A percentile compares a stretch with the other conserved stretches of the same genome.
These are phyloP conservation scores for Scopus umbretta DNA, from an alignment of 2,113 vertebrate genomes.

Conservation along the genomic window DNA sequence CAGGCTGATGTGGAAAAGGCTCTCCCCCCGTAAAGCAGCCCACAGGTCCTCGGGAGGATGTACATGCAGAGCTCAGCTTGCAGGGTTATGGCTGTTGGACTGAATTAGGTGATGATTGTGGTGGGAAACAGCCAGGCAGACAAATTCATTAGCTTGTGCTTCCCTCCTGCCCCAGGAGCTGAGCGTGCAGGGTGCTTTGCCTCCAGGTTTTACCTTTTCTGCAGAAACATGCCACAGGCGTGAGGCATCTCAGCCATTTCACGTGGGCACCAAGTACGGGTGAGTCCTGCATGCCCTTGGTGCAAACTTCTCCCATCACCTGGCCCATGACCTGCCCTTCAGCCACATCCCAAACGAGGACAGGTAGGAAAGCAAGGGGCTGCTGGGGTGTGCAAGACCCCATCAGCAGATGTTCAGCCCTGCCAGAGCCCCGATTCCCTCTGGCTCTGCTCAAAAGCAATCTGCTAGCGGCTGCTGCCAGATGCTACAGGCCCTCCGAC, in stretches of 20 bases:
- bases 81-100: background rate
- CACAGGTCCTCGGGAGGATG: background rate
- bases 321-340: background rate
- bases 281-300: background rate
- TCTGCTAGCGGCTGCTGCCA: background rate
- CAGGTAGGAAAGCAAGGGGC: background rate
- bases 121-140: background rate
- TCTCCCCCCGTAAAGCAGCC: background rate
- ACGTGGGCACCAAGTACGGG: background rate
- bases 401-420: background rate
- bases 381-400: background rate
- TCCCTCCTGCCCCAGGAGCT: background rate
- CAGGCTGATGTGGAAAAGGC: background rate
- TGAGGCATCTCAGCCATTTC: background rate
- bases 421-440: background rate
- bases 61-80: background rate
- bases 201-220: background rate
- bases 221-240: background rate
- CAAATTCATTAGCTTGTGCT: background rate
- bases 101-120: background rate
- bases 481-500: fast-evolving
- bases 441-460: background rate
- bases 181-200: fast-evolving
- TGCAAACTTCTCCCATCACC: background rate
- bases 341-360: fast-evolving